These are phyloP conservation scores for Fukomys damarensis DNA, from an alignment of 2,113 vertebrate genomes.

Conservation along the genomic window DNA sequence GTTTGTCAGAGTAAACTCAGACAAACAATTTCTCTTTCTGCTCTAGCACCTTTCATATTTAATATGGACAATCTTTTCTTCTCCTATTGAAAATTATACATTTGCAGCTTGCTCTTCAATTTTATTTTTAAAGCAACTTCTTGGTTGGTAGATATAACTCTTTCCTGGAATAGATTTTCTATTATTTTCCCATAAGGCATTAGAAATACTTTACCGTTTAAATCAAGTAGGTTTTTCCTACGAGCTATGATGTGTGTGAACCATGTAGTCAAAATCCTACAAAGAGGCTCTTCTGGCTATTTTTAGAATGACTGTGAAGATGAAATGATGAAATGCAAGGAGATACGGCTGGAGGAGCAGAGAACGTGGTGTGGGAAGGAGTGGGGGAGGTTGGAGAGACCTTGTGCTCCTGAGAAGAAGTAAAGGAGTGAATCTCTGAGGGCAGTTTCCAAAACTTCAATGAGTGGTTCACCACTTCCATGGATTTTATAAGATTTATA, in stretches of 20 bases:
- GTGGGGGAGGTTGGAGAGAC: not conserved
- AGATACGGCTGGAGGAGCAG: not conserved
- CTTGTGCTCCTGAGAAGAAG: not conserved
- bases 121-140: not conserved
- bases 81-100: not conserved
- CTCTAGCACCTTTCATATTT: not conserved
- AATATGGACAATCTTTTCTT: not conserved
- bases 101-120: not conserved
- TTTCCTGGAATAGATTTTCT: not conserved
- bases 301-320: not conserved
- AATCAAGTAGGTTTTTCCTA: not conserved
- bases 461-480: not conserved
- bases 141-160: not conserved
- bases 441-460: not conserved
- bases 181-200: constrained; percentile 29
- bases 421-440: not conserved
- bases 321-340: not conserved
- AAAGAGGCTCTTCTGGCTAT: not conserved
- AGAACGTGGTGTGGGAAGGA: fast-evolving
- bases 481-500: not conserved
- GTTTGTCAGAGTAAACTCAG: not conserved
- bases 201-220: constrained; percentile 47
- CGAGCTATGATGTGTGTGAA: not conserved
- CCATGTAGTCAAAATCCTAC: not conserved
- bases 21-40: not conserved